Percentiles rank a stretch among this genome's conserved stretches.
Evolutionary conservation across 2,888 invertebrate species (phyloP).

Genomic region (Tipula unca): DNA sequence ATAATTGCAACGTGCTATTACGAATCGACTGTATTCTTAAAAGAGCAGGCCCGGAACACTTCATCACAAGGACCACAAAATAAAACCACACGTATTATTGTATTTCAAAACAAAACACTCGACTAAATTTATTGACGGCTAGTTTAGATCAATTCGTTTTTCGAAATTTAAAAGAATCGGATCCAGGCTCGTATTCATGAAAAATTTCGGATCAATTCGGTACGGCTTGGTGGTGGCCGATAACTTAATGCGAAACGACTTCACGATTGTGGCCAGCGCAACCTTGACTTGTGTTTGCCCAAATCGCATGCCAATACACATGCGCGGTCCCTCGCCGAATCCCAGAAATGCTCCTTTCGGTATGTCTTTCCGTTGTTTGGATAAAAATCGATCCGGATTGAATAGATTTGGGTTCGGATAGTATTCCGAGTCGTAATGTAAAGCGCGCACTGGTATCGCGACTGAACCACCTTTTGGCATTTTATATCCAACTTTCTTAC

Average conservation of each 20-base stretch:
- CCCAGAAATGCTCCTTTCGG: conserved; percentile 31
- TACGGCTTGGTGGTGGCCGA: conserved; percentile 29
- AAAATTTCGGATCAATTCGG: conserved; percentile 29
- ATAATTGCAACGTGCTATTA: no score
- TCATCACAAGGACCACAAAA: no score
- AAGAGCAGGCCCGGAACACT: no score
- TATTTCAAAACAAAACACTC: no score
- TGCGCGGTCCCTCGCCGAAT: conserved; percentile 35
- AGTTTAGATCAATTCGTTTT: no score
- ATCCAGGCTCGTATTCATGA: conserved; percentile 18
- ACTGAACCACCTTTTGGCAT: conserved; percentile 33
- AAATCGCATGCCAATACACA: conserved; percentile 30
- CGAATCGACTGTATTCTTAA: no score
- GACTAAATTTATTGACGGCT: no score
- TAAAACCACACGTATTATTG: no score
- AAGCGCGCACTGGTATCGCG: conserved; percentile 32
- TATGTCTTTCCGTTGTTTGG: conserved; percentile 30
- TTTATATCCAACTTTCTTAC: conserved; percentile 23
- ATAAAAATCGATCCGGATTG: conserved; percentile 39
- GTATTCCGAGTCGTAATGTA: conserved; percentile 37
- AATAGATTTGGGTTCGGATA: conserved; percentile 39
- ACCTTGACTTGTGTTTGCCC: conserved; percentile 29
- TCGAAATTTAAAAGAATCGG: conserved; percentile 21
- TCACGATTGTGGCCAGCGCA: conserved; percentile 27
- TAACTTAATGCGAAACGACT: conserved; percentile 28